A percentile compares a stretch with the other conserved stretches of the same genome.
These are phyloP conservation scores for Oscheius sp. DNA, from an alignment of 2,888 invertebrate species.

Conservation along the genomic window DNA sequence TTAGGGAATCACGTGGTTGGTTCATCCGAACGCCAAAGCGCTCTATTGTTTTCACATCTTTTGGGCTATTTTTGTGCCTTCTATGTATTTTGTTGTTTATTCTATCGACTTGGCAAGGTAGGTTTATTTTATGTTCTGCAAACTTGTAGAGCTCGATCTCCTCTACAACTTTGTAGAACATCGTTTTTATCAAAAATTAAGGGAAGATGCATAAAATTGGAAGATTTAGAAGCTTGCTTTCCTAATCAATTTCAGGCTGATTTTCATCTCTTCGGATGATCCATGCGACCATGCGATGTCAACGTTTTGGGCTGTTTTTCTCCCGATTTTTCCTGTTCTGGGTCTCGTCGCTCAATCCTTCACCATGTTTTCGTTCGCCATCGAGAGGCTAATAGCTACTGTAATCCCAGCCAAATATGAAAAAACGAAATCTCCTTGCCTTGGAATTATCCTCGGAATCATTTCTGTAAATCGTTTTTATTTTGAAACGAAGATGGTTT, in stretches of 20 bases:
- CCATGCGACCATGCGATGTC: not conserved
- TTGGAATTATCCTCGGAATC: not conserved
- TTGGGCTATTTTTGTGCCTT: conserved; percentile 1
- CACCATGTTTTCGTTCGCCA: not conserved
- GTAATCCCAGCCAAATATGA: not conserved
- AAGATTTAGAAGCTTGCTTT: not conserved
- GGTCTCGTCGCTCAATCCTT: not conserved
- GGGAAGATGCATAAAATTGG: not conserved
- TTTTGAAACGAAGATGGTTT: not conserved
- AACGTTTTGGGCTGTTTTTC: not conserved
- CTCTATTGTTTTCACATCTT: conserved; percentile 1
- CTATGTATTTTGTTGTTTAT: not conserved
- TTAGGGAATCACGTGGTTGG: not conserved
- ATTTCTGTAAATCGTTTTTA: not conserved
- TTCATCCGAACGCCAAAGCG: conserved; percentile 8
- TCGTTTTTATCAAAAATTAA: no score
- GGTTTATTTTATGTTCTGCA: no score
- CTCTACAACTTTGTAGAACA: no score
- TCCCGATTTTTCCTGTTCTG: not conserved
- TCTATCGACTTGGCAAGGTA: conserved; percentile 1
- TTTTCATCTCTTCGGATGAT: no score
- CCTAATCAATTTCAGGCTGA: no score
- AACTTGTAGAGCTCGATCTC: no score
- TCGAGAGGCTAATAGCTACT: not conserved
- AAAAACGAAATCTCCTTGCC: not conserved